phyloP scores from a whole-genome alignment of 2,888 invertebrate genomes.

The Agrochola lota region DNA sequence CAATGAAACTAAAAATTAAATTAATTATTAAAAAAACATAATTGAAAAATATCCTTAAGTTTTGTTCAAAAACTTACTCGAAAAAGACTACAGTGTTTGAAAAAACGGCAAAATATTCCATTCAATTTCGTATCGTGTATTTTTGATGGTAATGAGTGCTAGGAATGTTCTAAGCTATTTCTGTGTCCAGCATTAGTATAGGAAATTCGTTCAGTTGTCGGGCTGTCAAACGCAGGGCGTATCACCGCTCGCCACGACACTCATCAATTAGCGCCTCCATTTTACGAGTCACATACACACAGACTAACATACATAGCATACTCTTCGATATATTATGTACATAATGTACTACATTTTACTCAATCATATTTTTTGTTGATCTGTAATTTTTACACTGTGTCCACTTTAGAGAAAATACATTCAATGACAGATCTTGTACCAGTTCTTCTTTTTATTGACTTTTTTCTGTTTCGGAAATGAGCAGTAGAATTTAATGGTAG shows the following conservation, averaged over 20 bases:
- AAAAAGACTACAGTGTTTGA: not conserved
- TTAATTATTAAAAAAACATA: not conserved
- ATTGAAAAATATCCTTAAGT: not conserved
- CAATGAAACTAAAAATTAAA: not conserved
- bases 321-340: conserved; percentile 9
- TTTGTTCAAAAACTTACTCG: not conserved
- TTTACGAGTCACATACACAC: conserved; percentile 60
- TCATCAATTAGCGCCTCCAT: conserved; percentile 71
- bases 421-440: conserved; percentile 41
- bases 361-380: conserved; percentile 21
- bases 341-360: not conserved
- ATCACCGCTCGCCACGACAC: conserved; percentile 72
- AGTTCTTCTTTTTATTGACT: conserved; percentile 27
- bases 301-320: conserved; percentile 42
- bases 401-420: conserved; percentile 15
- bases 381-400: conserved; percentile 21
- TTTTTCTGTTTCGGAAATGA: conserved; percentile 58
- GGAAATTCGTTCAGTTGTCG: conserved; percentile 72
- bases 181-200: conserved; percentile 65
- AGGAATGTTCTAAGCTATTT: conserved; percentile 69
- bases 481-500: conserved; percentile 31
- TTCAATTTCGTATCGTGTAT: conserved; percentile 23
- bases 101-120: not conserved
- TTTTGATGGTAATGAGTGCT: conserved; percentile 62
- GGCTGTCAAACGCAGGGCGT: conserved; percentile 72